phyloP scores from a whole-genome alignment of 1,140 invertebrate species.

The Tribolium castaneum region DNA sequence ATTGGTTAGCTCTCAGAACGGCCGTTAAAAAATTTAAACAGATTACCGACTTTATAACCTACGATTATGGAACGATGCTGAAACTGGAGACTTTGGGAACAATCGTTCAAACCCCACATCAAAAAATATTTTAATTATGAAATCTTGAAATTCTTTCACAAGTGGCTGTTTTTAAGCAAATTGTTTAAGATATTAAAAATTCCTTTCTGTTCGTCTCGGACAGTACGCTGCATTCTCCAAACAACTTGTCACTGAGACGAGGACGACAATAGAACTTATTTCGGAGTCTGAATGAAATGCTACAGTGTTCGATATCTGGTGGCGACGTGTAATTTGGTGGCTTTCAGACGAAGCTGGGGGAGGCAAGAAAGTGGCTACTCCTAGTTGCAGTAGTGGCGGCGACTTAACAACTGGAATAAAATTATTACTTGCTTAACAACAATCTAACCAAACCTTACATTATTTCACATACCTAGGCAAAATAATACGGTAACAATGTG shows the following conservation, averaged over 20 bases:
- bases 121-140: neutral
- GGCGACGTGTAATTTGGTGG: slow-evolving; percentile 48
- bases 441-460: neutral
- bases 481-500: neutral
- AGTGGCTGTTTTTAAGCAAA: neutral
- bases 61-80: neutral
- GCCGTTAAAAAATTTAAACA: slow-evolving; percentile 35
- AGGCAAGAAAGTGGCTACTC: slow-evolving; percentile 20
- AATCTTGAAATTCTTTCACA: neutral
- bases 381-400: slow-evolving; percentile 25
- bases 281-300: slow-evolving; percentile 41
- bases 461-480: neutral
- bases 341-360: slow-evolving; percentile 30
- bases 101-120: neutral
- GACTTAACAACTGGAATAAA: slow-evolving; percentile 26
- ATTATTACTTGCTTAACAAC: slow-evolving; percentile 2
- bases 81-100: neutral
- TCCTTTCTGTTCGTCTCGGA: slow-evolving; percentile 9
- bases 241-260: slow-evolving; percentile 36
- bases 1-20: slow-evolving; percentile 32
- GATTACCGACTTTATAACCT: slow-evolving; percentile 32
- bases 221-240: slow-evolving; percentile 8
- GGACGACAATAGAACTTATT: slow-evolving; percentile 45
- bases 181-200: slow-evolving; percentile 24
- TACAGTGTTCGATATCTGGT: slow-evolving; percentile 47